These are phyloP conservation scores for Corythucha ciliata DNA, from an alignment of 2,888 invertebrate species.

Conservation along the genomic window DNA sequence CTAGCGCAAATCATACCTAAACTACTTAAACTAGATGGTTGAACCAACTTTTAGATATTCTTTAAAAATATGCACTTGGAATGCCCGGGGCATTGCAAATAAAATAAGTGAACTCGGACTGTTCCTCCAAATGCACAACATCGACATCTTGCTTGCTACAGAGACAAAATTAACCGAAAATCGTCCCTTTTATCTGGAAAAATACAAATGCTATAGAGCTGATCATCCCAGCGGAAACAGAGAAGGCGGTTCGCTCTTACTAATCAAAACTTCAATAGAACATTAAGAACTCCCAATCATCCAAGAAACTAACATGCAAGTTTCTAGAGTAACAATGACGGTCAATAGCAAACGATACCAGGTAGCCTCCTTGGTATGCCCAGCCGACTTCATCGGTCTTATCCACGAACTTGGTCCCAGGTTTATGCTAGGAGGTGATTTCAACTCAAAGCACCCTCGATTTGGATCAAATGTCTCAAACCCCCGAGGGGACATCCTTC, in stretches of 20 bases:
- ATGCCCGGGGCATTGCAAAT: background rate
- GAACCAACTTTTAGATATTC: no score
- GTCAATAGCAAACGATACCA: background rate
- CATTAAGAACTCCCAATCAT: background rate
- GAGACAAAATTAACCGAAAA: background rate
- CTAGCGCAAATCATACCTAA: no score
- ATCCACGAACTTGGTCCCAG: no score
- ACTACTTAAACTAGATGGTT: no score
- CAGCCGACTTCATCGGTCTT: no score
- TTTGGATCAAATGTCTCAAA: background rate
- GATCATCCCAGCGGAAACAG: background rate
- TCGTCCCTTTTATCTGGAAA: background rate
- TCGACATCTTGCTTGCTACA: background rate
- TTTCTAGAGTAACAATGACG: background rate
- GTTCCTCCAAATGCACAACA: background rate
- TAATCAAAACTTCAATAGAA: background rate
- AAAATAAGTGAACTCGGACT: background rate
- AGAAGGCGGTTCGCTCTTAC: background rate
- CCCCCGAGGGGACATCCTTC: slow-evolving; percentile 6
- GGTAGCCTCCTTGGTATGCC: no score
- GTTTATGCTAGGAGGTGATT: background rate
- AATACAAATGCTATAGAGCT: background rate
- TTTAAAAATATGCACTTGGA: background rate
- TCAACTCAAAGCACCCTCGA: background rate
- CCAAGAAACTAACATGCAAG: background rate